phyloP scores from a whole-genome alignment of 2,797 vertebrate species.

The Brotula barbata region DNA sequence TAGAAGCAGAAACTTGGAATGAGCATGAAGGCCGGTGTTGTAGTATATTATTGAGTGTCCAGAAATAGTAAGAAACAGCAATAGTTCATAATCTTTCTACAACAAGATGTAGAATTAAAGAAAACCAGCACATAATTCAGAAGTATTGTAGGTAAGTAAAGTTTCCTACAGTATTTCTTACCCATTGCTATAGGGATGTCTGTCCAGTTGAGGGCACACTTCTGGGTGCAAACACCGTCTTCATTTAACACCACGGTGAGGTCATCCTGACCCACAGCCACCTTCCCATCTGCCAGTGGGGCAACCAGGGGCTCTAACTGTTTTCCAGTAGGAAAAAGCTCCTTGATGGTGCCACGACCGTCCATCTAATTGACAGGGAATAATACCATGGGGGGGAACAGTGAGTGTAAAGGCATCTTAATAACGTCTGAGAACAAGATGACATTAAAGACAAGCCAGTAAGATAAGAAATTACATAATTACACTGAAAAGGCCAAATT shows the following conservation, averaged over 20 bases:
- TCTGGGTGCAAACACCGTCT: conserved; percentile 95
- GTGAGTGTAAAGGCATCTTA: no score
- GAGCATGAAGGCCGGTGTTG: background rate
- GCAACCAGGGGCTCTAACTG: conserved; percentile 95
- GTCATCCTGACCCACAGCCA: conserved; percentile 97
- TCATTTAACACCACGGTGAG: conserved; percentile 96
- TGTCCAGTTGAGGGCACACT: conserved; percentile 98
- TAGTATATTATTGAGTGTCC: no score
- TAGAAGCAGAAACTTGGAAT: background rate
- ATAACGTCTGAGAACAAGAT: conserved; percentile 10
- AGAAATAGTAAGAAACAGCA: no score
- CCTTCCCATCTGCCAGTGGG: conserved; percentile 94
- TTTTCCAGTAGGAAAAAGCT: conserved; percentile 97
- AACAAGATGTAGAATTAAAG: background rate
- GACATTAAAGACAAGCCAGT: background rate
- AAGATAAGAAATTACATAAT: background rate
- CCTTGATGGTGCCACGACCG: conserved; percentile 94
- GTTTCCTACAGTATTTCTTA: conserved; percentile 63
- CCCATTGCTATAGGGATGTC: conserved; percentile 99
- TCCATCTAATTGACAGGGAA: conserved; percentile 84
- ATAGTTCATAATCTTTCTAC: no score
- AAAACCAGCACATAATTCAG: background rate
- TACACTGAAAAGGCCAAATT: conserved; percentile 9
- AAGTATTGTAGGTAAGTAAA: background rate
- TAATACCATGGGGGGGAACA: no score